Percentiles rank a stretch among this genome's conserved stretches.
These are phyloP conservation scores for Drosophila neutralis DNA, from an alignment of 2,888 invertebrate species.

Conservation along the genomic window DNA sequence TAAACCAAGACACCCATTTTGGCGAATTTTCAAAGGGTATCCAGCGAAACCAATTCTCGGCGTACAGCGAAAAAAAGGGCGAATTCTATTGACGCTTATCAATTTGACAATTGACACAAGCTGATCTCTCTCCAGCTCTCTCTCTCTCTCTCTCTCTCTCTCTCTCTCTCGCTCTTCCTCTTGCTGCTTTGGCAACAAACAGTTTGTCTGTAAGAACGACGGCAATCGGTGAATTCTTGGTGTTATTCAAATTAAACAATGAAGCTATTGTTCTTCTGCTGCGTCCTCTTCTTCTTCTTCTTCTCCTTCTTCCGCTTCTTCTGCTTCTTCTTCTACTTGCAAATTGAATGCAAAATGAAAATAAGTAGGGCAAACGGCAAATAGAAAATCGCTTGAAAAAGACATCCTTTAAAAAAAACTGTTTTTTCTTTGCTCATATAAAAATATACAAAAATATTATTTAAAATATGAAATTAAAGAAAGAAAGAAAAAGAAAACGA, in stretches of 20 bases:
- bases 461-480: too few species aligned
- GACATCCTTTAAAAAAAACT: neutral
- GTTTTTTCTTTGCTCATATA: too few species aligned
- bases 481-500: neutral
- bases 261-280: conserved; percentile 34
- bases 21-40: neutral
- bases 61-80: neutral
- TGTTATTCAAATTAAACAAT: conserved; percentile 36
- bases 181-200: conserved; percentile 41
- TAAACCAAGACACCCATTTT: neutral
- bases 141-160: neutral
- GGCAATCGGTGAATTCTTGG: conserved; percentile 27
- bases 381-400: neutral
- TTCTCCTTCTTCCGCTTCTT: neutral
- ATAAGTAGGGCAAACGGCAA: neutral
- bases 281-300: neutral
- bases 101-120: neutral
- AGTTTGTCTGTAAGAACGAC: conserved; percentile 45
- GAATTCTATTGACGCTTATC: neutral
- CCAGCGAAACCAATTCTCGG: neutral
- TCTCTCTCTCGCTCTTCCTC: neutral
- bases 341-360: neutral
- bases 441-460: too few species aligned
- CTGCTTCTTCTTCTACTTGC: neutral
- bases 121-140: neutral